phyloP scores from a whole-genome alignment of 2,888 invertebrate genomes.

The Salpingus planirostris region DNA sequence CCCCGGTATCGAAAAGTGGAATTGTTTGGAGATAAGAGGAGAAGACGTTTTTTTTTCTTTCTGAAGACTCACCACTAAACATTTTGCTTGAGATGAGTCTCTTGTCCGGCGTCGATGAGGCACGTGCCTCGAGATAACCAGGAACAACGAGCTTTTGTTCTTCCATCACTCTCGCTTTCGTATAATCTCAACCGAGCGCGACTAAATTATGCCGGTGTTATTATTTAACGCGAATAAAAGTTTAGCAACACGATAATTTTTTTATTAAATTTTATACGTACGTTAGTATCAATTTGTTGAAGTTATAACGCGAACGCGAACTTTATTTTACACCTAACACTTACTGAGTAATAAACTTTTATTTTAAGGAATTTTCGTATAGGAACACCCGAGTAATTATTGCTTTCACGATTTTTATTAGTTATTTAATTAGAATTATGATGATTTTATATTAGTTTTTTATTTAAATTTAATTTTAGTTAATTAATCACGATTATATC shows the following conservation, averaged over 20 bases:
- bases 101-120: conserved; percentile 9
- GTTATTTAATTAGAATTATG: no score
- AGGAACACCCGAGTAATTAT: no score
- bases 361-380: no score
- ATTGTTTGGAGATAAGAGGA: no score
- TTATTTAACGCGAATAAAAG: conserved; percentile 4
- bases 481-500: conserved; percentile 7
- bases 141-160: conserved; percentile 9
- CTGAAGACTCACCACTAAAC: conserved; percentile 18
- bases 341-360: no score
- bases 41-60: no score
- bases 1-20: no score
- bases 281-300: no score
- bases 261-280: no score
- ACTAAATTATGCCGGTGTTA: conserved; percentile 8
- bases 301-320: no score
- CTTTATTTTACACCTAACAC: no score
- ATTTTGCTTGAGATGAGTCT: conserved; percentile 18
- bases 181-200: conserved; percentile 10
- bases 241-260: conserved; percentile 4
- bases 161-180: conserved; percentile 11
- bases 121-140: conserved; percentile 14
- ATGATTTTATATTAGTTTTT: background rate
- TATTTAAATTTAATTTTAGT: background rate
- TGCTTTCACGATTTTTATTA: no score